Percentiles rank a stretch among this genome's conserved stretches.
phyloP scores from a whole-genome alignment of 2,797 vertebrate species.

The Enteromius mattozi region DNA sequence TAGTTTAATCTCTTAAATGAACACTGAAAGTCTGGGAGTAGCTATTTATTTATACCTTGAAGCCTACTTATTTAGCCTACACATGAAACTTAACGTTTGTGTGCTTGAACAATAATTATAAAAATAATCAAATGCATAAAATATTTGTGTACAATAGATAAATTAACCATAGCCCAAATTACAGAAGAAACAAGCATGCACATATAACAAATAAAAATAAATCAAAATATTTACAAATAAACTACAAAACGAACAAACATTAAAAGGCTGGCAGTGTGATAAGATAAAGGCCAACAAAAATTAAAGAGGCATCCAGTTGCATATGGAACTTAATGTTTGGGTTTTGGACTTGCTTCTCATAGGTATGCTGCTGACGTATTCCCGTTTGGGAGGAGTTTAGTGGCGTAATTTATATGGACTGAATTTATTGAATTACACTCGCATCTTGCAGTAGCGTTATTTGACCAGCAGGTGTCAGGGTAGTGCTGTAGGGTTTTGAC shows the following conservation, averaged over 20 bases:
- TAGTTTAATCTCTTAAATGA: not conserved
- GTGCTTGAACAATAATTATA: not conserved
- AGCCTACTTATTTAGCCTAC: not conserved
- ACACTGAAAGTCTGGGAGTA: not conserved
- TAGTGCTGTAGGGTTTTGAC: not conserved
- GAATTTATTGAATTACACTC: not conserved
- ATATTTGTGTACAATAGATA: not conserved
- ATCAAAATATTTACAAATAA: not conserved
- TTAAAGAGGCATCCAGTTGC: not conserved
- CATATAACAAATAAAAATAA: not conserved
- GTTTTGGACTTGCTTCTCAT: not conserved
- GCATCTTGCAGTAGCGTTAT: not conserved
- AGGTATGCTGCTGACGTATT: not conserved
- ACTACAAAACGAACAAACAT: not conserved
- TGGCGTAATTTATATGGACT: not conserved
- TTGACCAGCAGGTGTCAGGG: constrained; percentile 15
- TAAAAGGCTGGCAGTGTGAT: not conserved
- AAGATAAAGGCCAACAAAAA: not conserved
- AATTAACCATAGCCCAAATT: not conserved
- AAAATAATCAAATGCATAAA: not conserved
- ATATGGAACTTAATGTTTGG: not conserved
- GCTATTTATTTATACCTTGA: not conserved
- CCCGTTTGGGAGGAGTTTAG: not conserved
- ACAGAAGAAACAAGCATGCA: not conserved
- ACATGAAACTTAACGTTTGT: not conserved